A percentile compares a stretch with the other conserved stretches of the same genome.
phyloP scores from a whole-genome alignment of 2,888 invertebrate genomes.

The Synergus itoensis region DNA sequence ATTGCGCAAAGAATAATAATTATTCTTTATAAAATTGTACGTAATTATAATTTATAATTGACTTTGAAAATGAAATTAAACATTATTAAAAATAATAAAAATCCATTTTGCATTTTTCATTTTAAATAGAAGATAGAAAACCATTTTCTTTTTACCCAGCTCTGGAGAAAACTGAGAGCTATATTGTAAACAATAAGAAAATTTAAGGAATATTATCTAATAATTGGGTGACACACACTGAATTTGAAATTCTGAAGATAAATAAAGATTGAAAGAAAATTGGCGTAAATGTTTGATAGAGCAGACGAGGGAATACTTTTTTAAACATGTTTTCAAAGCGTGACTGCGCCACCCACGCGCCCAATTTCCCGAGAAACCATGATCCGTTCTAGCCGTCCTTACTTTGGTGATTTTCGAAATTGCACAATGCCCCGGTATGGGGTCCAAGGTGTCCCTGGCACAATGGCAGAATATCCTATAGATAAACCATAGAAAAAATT shows the following conservation, averaged over 20 bases:
- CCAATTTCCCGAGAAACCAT: constrained; percentile 65
- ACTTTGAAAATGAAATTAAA: too few relatives aligned
- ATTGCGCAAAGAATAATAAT: too few relatives aligned
- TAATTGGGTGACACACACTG: background rate
- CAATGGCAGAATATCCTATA: constrained; percentile 60
- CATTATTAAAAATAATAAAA: too few relatives aligned
- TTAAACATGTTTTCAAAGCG: constrained; percentile 30
- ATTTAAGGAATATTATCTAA: background rate
- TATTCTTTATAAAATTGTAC: too few relatives aligned
- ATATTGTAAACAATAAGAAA: too few relatives aligned
- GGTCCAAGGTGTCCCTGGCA: constrained; percentile 73
- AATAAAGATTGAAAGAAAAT: background rate
- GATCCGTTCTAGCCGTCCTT: constrained; percentile 54
- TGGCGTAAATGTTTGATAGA: constrained; percentile 15
- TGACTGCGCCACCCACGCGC: constrained; percentile 68
- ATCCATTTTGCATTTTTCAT: too few relatives aligned
- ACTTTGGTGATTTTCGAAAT: constrained; percentile 62
- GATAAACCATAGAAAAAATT: constrained; percentile 65
- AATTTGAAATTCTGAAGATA: background rate
- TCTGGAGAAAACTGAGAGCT: too few relatives aligned
- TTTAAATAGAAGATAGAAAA: too few relatives aligned
- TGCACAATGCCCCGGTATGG: constrained; percentile 75
- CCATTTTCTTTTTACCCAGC: too few relatives aligned
- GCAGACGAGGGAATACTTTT: constrained; percentile 17
- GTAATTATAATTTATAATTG: too few relatives aligned